These are phyloP conservation scores for Phortica variegata DNA, from an alignment of 1,140 invertebrate species.

Conservation along the genomic window DNA sequence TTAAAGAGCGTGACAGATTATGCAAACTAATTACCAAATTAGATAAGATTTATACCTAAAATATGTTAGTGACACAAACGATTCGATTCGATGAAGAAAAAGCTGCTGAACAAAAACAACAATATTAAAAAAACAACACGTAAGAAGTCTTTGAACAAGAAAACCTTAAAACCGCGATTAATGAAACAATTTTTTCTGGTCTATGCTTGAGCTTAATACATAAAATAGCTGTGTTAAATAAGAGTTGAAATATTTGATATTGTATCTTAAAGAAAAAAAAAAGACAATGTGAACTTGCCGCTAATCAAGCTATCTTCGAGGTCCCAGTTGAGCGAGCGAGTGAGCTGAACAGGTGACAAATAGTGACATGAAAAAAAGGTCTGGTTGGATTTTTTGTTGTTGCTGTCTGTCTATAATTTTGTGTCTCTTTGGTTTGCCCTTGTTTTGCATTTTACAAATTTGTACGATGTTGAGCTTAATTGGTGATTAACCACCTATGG, in stretches of 20 bases:
- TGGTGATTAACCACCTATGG: conserved; percentile 56
- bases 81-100: too few species aligned
- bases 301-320: too few species aligned
- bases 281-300: too few species aligned
- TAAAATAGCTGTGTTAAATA: too few species aligned
- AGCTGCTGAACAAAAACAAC: too few species aligned
- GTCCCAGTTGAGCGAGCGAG: too few species aligned
- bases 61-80: too few species aligned
- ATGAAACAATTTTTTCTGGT: too few species aligned
- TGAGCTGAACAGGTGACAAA: conserved; percentile 37
- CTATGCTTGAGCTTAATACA: too few species aligned
- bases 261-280: too few species aligned
- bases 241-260: too few species aligned
- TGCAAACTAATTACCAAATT: conserved; percentile 54
- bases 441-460: conserved; percentile 39
- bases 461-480: conserved; percentile 53
- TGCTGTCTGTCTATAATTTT: not conserved
- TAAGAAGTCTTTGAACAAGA: conserved; percentile 14
- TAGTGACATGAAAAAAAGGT: conserved; percentile 43
- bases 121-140: conserved; percentile 7
- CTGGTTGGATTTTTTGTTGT: conserved; percentile 7
- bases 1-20: conserved; percentile 45
- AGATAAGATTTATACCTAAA: conserved; percentile 46
- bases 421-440: not conserved
- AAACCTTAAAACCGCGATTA: too few species aligned